These are phyloP conservation scores for Latheticus oryzae DNA, from an alignment of 2,888 invertebrate species.

Conservation along the genomic window DNA sequence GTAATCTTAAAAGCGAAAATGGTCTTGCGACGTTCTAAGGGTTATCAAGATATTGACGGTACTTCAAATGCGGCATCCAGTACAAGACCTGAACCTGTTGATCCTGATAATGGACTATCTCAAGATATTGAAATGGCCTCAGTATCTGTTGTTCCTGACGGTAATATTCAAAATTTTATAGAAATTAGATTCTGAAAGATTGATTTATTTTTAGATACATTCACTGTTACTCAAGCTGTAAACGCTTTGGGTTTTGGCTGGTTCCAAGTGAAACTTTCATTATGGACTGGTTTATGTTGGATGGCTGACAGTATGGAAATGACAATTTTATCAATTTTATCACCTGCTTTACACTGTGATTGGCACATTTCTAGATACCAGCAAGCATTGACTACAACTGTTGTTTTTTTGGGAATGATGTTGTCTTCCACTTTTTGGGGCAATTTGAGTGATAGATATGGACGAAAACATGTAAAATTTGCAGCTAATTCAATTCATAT, in stretches of 20 bases:
- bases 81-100: slow-evolving; percentile 65
- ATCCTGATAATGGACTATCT: slow-evolving; percentile 65
- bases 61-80: slow-evolving; percentile 58
- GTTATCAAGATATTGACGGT: slow-evolving; percentile 74
- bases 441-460: slow-evolving; percentile 92
- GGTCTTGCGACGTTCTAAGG: slow-evolving; percentile 70
- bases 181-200: not conserved
- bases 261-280: slow-evolving; percentile 88
- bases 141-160: slow-evolving; percentile 83
- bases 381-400: slow-evolving; percentile 92
- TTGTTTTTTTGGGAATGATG: slow-evolving; percentile 98
- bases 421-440: slow-evolving; percentile 96
- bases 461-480: slow-evolving; percentile 79
- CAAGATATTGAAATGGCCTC: slow-evolving; percentile 83
- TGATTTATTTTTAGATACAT: slow-evolving; percentile 78
- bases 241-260: slow-evolving; percentile 89
- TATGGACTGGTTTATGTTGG: slow-evolving; percentile 90
- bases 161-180: slow-evolving; percentile 65
- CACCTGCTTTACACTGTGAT: slow-evolving; percentile 93
- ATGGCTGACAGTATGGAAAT: slow-evolving; percentile 99
- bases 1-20: too few relatives aligned
- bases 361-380: slow-evolving; percentile 93
- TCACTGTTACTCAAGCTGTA: slow-evolving; percentile 87
- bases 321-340: slow-evolving; percentile 94
- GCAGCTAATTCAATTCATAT: not conserved